Evolutionary conservation across 2,797 vertebrate species (phyloP).

Genomic region (Diceros bicornis): DNA sequence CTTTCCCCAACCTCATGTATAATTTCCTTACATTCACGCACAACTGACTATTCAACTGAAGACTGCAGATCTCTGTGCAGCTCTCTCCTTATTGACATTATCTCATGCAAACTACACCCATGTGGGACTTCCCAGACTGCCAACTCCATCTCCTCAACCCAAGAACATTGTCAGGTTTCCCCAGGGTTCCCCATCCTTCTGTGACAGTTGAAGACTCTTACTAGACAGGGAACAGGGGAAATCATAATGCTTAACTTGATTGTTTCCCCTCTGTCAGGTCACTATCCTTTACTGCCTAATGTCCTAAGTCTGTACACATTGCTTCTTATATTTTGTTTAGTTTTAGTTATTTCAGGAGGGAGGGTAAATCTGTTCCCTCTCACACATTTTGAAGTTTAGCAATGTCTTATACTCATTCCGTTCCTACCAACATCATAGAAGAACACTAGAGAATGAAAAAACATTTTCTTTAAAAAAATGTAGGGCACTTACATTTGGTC

Average conservation of each 20-base stretch:
- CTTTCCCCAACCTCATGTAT: not conserved
- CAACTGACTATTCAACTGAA: not conserved
- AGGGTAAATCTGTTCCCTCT: not conserved
- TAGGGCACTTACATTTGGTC: not conserved
- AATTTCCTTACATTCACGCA: not conserved
- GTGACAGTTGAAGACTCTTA: not conserved
- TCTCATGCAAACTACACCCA: not conserved
- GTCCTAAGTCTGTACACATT: not conserved
- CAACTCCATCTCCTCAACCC: not conserved
- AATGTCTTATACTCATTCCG: not conserved
- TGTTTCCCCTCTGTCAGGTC: not conserved
- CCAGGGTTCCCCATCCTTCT: no score
- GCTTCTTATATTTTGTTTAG: not conserved
- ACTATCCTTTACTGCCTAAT: not conserved
- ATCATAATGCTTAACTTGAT: not conserved
- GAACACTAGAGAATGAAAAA: not conserved
- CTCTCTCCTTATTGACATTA: not conserved
- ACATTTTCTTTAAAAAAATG: not conserved
- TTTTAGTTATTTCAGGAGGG: not conserved
- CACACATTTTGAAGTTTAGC: not conserved
- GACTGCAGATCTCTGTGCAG: not conserved
- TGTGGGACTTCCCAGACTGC: rapidly evolving
- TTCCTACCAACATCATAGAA: not conserved
- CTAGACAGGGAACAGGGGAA: not conserved
- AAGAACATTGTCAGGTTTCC: not conserved